These are phyloP conservation scores for Bothrops jararaca DNA, from an alignment of 2,113 vertebrate species.

Conservation along the genomic window DNA sequence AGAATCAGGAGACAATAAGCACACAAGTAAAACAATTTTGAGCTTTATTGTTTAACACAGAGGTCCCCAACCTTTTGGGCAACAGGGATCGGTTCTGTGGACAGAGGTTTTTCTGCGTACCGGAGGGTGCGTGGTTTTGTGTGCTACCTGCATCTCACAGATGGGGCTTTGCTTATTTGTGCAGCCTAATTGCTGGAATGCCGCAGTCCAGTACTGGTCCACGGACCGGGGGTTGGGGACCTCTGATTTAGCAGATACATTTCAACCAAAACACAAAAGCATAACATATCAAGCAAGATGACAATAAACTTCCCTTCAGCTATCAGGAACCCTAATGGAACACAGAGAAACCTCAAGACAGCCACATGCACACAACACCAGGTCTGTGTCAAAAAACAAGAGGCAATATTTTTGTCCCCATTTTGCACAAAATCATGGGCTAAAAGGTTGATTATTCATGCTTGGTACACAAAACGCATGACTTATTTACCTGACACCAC, in stretches of 20 bases:
- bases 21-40: not conserved
- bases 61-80: too few species aligned
- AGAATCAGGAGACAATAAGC: not conserved
- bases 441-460: not conserved
- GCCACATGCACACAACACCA: not conserved
- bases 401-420: not conserved
- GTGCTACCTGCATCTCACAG: too few species aligned
- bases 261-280: not conserved
- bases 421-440: not conserved
- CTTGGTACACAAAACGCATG: not conserved
- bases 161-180: too few species aligned
- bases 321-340: not conserved
- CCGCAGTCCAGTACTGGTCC: too few species aligned
- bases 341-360: not conserved
- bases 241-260: not conserved
- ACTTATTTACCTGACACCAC: not conserved
- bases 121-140: too few species aligned
- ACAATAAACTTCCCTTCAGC: not conserved
- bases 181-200: too few species aligned
- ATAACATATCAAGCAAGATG: not conserved
- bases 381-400: not conserved
- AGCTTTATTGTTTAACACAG: not conserved
- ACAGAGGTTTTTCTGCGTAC: too few species aligned
- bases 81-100: too few species aligned
- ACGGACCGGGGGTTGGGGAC: too few species aligned